Evolutionary conservation across 2,113 vertebrate genomes (phyloP), one percentile per base, ranked within the genome.

Genomic region (Heterotilapia buettikoferi): DNA sequence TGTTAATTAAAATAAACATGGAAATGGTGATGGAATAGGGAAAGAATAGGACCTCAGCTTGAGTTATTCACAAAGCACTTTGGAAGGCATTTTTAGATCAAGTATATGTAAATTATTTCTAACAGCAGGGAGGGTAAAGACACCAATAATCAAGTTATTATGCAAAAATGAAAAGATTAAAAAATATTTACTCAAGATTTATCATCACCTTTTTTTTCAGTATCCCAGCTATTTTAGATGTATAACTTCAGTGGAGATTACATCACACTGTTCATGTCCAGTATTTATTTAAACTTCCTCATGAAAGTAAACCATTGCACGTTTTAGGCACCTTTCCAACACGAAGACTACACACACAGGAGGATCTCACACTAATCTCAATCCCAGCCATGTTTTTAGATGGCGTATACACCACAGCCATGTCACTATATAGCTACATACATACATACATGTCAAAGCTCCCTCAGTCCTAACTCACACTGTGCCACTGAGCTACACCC

Each of bases 351-450:
- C 24, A 78, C 31, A 84, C n/a, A 73, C 83, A 33, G 9, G 52
- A 52, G 57, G 43, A 50, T 78, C 24, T 57, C 18, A 18, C 4
- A 3, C 33, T 73, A 57, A 59, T 80, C 10, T 57, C 36, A 66
- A 87, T 40, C 53, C 53, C 24, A 82, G 76, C 47, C 86, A 78
- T 89, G 85, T 88, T 84, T 91, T 85, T 81, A 90, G 80, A 89
- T 81, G 83, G 86, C 78, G 80, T 88, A 86, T 86, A 88, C 81
- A 85, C 56, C 84, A 87, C 88, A 89, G 66, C 8, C 5, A 66
- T 43, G 26, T 78, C 56, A 82, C 29, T 57, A 61, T 76, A 36
- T 14, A 57, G 73, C 26, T 12, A 50, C 10, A 50, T 9, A 47
- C 9, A 80, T 52, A 31, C 9, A 87, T 43, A 88, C 52, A 86